Conservation (phyloP, 1,140 invertebrate species). For the Plutomurus gul region DNA sequence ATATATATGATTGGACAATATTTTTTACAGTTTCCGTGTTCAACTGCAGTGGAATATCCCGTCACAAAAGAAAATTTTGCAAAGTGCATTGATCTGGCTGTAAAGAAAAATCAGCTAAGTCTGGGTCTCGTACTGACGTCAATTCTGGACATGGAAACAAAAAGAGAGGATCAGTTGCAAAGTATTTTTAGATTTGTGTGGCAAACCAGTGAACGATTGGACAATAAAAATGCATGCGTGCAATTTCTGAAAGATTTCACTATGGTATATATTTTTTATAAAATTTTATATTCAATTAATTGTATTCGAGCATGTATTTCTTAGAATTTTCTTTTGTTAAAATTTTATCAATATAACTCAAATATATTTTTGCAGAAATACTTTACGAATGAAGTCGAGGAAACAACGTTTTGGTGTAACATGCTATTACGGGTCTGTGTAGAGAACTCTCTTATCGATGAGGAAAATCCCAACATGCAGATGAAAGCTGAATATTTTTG, state of each 20-base stretch:
- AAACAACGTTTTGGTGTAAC: slow-evolving; percentile 34
- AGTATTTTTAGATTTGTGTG: slow-evolving; percentile 40
- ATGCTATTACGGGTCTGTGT: background rate
- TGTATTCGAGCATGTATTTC: background rate
- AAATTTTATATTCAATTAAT: background rate
- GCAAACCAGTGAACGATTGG: background rate
- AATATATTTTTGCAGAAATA: slow-evolving; percentile 1
- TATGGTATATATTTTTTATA: slow-evolving; percentile 17
- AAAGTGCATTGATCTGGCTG: slow-evolving; percentile 11
- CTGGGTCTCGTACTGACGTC: slow-evolving; percentile 42
- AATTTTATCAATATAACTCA: background rate
- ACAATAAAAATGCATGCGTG: slow-evolving; percentile 30
- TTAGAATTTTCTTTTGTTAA: background rate
- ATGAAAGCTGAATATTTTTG: slow-evolving; percentile 21
- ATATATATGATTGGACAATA: background rate
- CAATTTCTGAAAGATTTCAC: slow-evolving; percentile 44
- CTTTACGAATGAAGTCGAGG: background rate
- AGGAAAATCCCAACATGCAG: background rate
- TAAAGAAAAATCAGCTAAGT: slow-evolving; percentile 22
- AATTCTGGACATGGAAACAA: slow-evolving; percentile 19
- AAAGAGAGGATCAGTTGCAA: background rate
- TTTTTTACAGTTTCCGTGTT: background rate
- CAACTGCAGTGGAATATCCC: background rate
- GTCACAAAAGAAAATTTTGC: slow-evolving; percentile 34
- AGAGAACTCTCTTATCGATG: background rate